Percentiles rank a stretch among this genome's conserved stretches.
Evolutionary conservation across 1,140 invertebrate species (phyloP).

Genomic region (Euura saliciscinereae): DNA sequence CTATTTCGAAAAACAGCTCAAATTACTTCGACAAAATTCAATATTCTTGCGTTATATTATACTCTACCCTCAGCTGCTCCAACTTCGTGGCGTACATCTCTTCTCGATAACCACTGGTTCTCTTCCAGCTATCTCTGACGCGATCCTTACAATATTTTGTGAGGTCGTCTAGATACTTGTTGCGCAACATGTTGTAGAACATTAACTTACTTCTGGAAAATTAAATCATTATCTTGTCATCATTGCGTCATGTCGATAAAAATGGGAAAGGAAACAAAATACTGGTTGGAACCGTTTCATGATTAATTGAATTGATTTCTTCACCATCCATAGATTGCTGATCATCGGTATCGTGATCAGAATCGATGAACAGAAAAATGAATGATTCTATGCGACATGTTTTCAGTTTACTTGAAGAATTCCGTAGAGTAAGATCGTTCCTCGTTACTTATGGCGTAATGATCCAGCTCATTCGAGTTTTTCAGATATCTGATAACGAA

Average conservation of each 20-base stretch:
- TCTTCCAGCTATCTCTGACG: background rate
- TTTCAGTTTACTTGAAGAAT: slow-evolving; percentile 26
- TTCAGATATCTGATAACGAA: slow-evolving; percentile 23
- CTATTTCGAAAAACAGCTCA: background rate
- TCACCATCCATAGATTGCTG: too few species aligned
- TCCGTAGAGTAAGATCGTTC: slow-evolving; percentile 22
- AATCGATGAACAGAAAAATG: too few species aligned
- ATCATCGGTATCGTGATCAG: too few species aligned
- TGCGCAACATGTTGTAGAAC: slow-evolving; percentile 23
- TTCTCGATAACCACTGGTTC: background rate
- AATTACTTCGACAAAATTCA: background rate
- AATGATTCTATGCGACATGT: too few species aligned
- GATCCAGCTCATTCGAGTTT: slow-evolving; percentile 25
- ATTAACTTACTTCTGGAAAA: slow-evolving; percentile 24
- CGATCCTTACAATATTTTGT: background rate
- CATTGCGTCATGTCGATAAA: too few species aligned
- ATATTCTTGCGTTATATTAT: background rate
- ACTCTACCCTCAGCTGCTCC: background rate
- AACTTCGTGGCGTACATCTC: background rate
- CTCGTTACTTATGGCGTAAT: slow-evolving; percentile 22
- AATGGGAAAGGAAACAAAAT: too few species aligned
- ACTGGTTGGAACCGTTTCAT: too few species aligned
- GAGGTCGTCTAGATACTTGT: slow-evolving; percentile 10
- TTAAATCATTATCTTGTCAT: background rate
- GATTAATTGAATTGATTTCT: too few species aligned